Evolutionary conservation across 1,140 invertebrate genomes (phyloP).

Genomic region (Cyclina sinensis): DNA sequence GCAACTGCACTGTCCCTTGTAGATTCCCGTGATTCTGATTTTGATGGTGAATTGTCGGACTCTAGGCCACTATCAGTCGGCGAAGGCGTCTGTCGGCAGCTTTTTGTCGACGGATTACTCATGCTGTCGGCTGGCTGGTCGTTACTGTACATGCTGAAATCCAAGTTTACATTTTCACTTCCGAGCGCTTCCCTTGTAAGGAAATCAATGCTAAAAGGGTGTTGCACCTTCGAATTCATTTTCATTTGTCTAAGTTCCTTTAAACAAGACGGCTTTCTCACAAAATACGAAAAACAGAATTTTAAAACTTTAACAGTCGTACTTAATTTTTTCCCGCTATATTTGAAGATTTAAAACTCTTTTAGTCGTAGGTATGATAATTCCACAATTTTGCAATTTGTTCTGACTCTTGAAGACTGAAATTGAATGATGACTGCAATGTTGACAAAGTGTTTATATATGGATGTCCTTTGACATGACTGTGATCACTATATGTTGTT

Average conservation of each 20-base stretch:
- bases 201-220: slow-evolving; percentile 26
- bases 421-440: too few relatives aligned
- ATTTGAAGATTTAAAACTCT: too few relatives aligned
- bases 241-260: not conserved
- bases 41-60: slow-evolving; percentile 48
- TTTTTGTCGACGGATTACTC: not conserved
- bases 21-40: not conserved
- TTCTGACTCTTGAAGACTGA: too few relatives aligned
- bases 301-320: too few relatives aligned
- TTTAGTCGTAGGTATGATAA: too few relatives aligned
- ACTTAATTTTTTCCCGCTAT: too few relatives aligned
- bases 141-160: not conserved
- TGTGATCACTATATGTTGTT: slow-evolving; percentile 24
- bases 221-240: slow-evolving; percentile 15
- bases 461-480: slow-evolving; percentile 5
- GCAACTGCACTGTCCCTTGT: not conserved
- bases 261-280: too few relatives aligned
- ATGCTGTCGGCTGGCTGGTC: not conserved
- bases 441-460: slow-evolving; percentile 4
- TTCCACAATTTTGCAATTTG: too few relatives aligned
- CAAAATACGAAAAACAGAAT: too few relatives aligned
- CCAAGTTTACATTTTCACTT: not conserved
- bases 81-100: slow-evolving; percentile 36
- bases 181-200: not conserved
- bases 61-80: slow-evolving; percentile 58